phyloP scores from a whole-genome alignment of 2,888 invertebrate species.

The Bedellia somnulentella region DNA sequence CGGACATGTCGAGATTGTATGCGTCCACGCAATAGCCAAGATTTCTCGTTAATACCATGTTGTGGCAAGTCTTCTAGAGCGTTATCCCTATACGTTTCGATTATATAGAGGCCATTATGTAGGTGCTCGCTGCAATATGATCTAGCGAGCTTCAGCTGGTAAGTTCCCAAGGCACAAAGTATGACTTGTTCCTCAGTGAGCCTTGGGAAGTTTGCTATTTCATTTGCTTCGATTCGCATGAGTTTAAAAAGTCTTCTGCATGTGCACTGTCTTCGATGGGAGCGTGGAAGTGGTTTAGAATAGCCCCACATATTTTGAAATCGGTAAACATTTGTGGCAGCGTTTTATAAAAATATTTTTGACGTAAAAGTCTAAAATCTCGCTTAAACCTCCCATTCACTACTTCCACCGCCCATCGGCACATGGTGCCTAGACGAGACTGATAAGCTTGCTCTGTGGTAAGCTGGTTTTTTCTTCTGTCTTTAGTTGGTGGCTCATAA shows the following conservation, averaged over 20 bases:
- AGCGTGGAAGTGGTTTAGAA: no score
- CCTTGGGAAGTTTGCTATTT: no score
- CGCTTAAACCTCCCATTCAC: neutral
- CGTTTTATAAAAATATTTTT: neutral
- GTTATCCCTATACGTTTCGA: neutral
- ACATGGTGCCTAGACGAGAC: neutral
- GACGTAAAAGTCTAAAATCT: no score
- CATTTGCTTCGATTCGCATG: no score
- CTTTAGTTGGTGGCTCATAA: neutral
- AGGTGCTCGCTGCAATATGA: neutral
- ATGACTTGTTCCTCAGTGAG: no score
- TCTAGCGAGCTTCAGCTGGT: neutral
- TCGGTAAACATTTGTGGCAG: no score
- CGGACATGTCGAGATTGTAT: no score
- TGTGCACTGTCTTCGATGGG: no score
- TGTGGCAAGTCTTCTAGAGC: neutral
- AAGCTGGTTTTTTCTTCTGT: neutral
- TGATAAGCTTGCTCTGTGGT: neutral
- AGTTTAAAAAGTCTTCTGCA: no score
- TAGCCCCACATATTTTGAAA: no score
- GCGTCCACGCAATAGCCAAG: slow-evolving; percentile 1
- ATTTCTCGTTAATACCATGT: neutral
- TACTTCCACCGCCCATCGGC: no score
- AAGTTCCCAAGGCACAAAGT: no score
- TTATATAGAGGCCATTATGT: neutral